Conservation (phyloP, 2,113 vertebrate genomes). For the Boulengeromyrus knoepffleri region DNA sequence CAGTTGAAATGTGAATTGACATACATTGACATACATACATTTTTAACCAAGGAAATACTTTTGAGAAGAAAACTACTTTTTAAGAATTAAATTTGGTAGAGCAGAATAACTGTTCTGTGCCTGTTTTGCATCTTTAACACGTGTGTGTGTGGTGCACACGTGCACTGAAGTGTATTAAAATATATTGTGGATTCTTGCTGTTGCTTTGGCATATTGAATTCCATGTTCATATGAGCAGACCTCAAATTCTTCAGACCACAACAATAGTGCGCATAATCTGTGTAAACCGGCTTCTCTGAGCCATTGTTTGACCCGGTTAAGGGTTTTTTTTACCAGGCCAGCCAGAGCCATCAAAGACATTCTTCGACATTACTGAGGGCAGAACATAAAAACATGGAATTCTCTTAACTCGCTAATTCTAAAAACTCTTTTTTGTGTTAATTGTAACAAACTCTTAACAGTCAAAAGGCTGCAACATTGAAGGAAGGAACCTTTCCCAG, state of each 20-base stretch:
- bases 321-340: not conserved
- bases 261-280: not conserved
- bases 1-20: not conserved
- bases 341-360: not conserved
- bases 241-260: not conserved
- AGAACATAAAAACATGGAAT: not conserved
- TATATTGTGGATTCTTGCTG: not conserved
- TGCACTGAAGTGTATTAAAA: not conserved
- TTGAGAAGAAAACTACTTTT: not conserved
- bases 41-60: not conserved
- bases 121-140: not conserved
- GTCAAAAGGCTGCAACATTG: not conserved
- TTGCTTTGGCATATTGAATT: not conserved
- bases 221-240: not conserved
- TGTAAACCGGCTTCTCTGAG: not conserved
- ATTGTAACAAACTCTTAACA: not conserved
- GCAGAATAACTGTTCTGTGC: not conserved
- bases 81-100: not conserved
- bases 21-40: not conserved
- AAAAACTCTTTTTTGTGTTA: not conserved
- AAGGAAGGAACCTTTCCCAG: not conserved
- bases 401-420: not conserved
- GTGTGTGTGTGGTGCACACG: not conserved
- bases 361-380: not conserved
- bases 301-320: not conserved